Evolutionary conservation across 1,140 invertebrate species (phyloP), one percentile per base, ranked within the genome.

Genomic region (Penaeus chinensis): DNA sequence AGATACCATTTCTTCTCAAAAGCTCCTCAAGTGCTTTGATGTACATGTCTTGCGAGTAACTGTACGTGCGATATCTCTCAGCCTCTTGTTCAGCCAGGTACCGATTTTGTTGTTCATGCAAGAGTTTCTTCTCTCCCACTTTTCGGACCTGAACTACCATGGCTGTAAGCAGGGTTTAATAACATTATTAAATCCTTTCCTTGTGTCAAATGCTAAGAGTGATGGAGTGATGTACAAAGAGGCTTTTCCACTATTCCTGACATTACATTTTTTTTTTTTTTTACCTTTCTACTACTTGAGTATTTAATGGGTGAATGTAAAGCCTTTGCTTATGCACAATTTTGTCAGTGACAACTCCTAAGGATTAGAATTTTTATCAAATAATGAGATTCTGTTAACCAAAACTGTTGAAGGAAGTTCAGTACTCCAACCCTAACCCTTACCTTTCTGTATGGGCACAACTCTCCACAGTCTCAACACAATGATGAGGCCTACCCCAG

Each of bases 401-500:
- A 78, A n/a, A 22, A 19, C 42, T 32, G 76, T 16, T 18, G 0
- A 20, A 13, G 27, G 22, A 37, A 16, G 22, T 37, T 22, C 42
- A 18, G 11, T 60, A 69, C n/a, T 32, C 10, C 24, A 16, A 85
- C n/a, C 20, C 22, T n/a, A 65, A 13, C 2, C 3, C 87, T 89
- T 63, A 89, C 87, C 83, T 74, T 85, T 84, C 37, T 89, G 87
- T 32, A 89, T 89, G 42, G 54, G 76, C 16, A 82, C 83, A 32
- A 89, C 82, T 54, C 87, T 84, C 87, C 87, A 89, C 20, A 89
- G 78, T 27, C 87, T 60, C 24, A 89, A 22, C 5, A 89, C 87
- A 81, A 89, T 89, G 27, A 89, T 85, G n/a, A 89, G 83, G 16
- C 87, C 87, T 18, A 80, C n/a, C 11, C 87, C 87, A 65, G 87